Evolutionary conservation across 2,888 invertebrate genomes (phyloP), one percentile per base, ranked within the genome.

Genomic region (Alitta virens): DNA sequence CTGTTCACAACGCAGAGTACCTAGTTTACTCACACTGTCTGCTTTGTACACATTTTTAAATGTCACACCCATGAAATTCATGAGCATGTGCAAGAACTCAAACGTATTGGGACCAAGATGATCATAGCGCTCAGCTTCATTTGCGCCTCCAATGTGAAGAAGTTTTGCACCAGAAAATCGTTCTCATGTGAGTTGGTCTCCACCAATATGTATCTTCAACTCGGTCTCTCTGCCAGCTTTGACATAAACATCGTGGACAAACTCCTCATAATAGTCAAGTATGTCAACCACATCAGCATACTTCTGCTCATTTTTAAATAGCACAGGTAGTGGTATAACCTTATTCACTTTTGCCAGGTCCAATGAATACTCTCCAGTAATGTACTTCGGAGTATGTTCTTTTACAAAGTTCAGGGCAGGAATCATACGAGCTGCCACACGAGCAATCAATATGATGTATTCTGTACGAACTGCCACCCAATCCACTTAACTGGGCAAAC

Each of bases 31-130:
- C 5, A 27, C 62, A 60, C 68, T 67, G 7, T 58, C 54, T 9
- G 49, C 54, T 7, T 56, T 54, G 53, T 62, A 69, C 9, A 68
- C 56, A 9, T 26, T 26, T n/a, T 65, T 60, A 42, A 65, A 67
- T 16, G 42, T 18, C 38, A 66, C 51, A 23, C 23, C 42, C 7
- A 64, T 27, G 12, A 63, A 63, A 25, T 66, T 69, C 68, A 68
- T 68, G 12, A 21, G 23, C 55, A 69, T 21, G 46, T 69, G 66
- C 40, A 69, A 69, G 18, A 63, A 52, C 38, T 68, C 69, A 58
- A 62, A 61, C 7, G 64, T 64, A 12, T 63, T 61, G 7, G 64
- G 65, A 3, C 55, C 26, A 7, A 69, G 42, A 42, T 63, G 56
- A 16, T 43, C 60, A 43, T 64, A 67, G 3, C 65, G 49, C 12